Conservation (phyloP, 2,113 vertebrate species). For the Macquaria australasica region DNA sequence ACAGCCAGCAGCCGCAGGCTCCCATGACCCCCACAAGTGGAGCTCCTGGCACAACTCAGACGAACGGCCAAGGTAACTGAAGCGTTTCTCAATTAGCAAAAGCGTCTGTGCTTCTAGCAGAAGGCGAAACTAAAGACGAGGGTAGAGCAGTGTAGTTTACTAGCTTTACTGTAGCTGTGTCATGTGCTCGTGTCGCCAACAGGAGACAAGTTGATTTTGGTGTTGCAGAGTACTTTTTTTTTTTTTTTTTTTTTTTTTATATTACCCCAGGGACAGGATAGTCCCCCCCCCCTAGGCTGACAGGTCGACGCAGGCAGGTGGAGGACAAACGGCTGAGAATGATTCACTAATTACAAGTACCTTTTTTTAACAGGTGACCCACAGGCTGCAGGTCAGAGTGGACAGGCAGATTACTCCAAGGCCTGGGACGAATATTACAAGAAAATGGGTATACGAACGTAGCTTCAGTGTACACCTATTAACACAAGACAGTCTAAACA, state of each 20-base stretch:
- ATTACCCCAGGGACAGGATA: conserved; percentile 57
- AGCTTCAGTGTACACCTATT: conserved; percentile 80
- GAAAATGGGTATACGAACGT: conserved; percentile 94
- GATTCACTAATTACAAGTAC: conserved; percentile 86
- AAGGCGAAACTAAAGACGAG: not conserved
- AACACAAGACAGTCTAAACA: conserved; percentile 81
- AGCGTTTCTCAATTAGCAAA: not conserved
- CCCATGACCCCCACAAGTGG: conserved; percentile 93
- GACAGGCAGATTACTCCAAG: conserved; percentile 99
- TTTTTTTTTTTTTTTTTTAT: conserved; percentile 19
- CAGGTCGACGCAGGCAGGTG: conserved; percentile 71
- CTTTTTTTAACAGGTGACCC: conserved; percentile 93
- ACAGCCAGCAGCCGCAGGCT: conserved; percentile 95
- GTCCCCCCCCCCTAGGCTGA: conserved; percentile 68
- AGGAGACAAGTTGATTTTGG: conserved; percentile 43
- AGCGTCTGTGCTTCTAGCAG: not conserved
- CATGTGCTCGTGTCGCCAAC: conserved; percentile 43
- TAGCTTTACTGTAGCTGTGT: conserved; percentile 27
- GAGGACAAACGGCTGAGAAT: conserved; percentile 76
- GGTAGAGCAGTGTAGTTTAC: conserved; percentile 57
- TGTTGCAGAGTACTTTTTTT: conserved; percentile 46
- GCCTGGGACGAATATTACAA: conserved; percentile 99
- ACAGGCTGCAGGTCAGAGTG: conserved; percentile 96
- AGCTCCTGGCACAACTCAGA: conserved; percentile 91
- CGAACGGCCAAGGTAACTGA: conserved; percentile 95